phyloP scores from a whole-genome alignment of 37 sponge, comb jelly and placozoan genomes.

The Beroe ovata region DNA sequence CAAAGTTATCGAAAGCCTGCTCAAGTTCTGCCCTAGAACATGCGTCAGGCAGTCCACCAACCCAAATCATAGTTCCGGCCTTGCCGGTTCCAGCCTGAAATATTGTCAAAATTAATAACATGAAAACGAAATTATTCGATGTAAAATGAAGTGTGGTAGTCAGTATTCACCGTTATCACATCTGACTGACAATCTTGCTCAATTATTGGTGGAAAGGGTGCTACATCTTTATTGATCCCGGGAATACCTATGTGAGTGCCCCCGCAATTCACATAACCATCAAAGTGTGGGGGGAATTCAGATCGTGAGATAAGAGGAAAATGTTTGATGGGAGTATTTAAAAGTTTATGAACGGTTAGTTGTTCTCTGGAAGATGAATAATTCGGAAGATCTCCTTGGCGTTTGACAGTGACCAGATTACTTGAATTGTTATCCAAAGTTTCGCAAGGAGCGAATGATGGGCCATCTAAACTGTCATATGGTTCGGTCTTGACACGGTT shows the following conservation, averaged over 20 bases:
- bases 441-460: too few species aligned
- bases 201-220: background rate
- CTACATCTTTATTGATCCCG: background rate
- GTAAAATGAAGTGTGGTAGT: background rate
- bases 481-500: too few species aligned
- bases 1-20: slow-evolving; percentile 60
- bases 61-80: slow-evolving; percentile 30
- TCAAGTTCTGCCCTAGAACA: background rate
- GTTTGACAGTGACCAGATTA: too few species aligned
- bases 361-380: too few species aligned
- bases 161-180: background rate
- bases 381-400: too few species aligned
- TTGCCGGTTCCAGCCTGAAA: slow-evolving; percentile 19
- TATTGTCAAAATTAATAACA: too few species aligned
- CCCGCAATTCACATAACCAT: slow-evolving; percentile 13
- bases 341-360: too few species aligned
- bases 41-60: slow-evolving; percentile 32
- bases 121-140: background rate
- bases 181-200: too few species aligned
- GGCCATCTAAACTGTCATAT: too few species aligned
- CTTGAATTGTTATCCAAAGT: too few species aligned
- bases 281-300: background rate
- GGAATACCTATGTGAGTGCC: slow-evolving; percentile 18
- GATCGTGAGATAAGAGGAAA: background rate
- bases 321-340: slow-evolving; percentile 24